Percentiles rank a stretch among this genome's conserved stretches.
phyloP scores from a whole-genome alignment of 2,888 invertebrate species.

The Apamea crenata region DNA sequence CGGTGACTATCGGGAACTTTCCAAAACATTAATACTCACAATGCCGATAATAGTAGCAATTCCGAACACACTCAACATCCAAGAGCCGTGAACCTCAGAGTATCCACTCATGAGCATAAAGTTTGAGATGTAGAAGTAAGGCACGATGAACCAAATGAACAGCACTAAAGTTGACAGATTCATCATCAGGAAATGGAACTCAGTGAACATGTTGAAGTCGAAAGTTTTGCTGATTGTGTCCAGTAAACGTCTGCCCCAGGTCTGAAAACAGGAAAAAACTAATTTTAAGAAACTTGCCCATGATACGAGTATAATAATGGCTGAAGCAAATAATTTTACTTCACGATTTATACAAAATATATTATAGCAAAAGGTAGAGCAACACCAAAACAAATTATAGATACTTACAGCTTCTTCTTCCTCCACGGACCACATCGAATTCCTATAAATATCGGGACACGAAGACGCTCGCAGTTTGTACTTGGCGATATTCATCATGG shows the following conservation, averaged over 20 bases:
- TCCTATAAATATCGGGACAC: conserved; percentile 97
- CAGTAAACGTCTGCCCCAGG: conserved; percentile 93
- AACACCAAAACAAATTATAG: not conserved
- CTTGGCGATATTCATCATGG: conserved; percentile 95
- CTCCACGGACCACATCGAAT: conserved; percentile 96
- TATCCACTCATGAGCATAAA: conserved; percentile 92
- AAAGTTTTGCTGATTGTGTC: conserved; percentile 93
- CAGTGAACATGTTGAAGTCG: conserved; percentile 96
- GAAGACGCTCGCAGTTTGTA: conserved; percentile 96
- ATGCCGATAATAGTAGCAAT: conserved; percentile 97
- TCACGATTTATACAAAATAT: too few species aligned
- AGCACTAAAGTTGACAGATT: conserved; percentile 97
- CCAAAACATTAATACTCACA: conserved; percentile 87
- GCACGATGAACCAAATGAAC: conserved; percentile 98
- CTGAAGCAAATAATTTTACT: not conserved
- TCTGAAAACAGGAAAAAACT: conserved; percentile 87
- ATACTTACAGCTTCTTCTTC: conserved; percentile 92
- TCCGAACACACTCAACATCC: conserved; percentile 96
- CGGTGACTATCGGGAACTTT: not conserved
- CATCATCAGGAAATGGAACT: conserved; percentile 95
- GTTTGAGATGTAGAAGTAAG: conserved; percentile 97
- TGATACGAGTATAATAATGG: not conserved
- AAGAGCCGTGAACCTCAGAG: conserved; percentile 93
- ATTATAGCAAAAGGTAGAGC: not conserved
- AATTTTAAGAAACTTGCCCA: not conserved